Conservation (phyloP, 2,888 invertebrate genomes). For the Trachelus iudaicus region DNA sequence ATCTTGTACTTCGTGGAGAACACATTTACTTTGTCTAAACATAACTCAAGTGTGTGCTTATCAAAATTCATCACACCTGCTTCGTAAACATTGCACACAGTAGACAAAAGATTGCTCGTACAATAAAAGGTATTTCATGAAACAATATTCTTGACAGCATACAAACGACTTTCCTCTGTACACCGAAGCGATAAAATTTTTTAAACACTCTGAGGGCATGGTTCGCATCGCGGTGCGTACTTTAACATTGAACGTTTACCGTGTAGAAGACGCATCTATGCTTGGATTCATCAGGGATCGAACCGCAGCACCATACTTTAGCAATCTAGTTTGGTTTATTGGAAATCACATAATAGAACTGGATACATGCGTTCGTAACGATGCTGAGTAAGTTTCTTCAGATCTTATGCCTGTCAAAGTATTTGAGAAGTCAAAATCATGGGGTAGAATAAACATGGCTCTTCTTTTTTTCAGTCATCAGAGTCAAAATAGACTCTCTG, state of each 20-base stretch:
- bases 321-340: slow-evolving; percentile 98
- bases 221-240: slow-evolving; percentile 98
- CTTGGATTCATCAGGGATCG: slow-evolving; percentile 93
- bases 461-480: slow-evolving; percentile 81
- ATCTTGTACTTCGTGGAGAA: neutral
- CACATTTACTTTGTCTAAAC: neutral
- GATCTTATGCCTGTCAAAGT: slow-evolving; percentile 5
- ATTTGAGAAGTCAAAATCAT: neutral
- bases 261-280: slow-evolving; percentile 95
- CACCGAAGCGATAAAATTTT: slow-evolving; percentile 99
- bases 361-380: slow-evolving; percentile 93
- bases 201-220: slow-evolving; percentile 99
- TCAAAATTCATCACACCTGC: neutral
- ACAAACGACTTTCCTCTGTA: slow-evolving; percentile 99
- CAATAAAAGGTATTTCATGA: slow-evolving; percentile 13
- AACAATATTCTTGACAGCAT: slow-evolving; percentile 72
- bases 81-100: neutral
- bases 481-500: slow-evolving; percentile 89
- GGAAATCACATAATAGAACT: slow-evolving; percentile 97
- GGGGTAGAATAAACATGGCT: neutral
- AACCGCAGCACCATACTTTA: slow-evolving; percentile 98
- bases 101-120: slow-evolving; percentile 4
- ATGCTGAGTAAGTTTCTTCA: slow-evolving; percentile 85
- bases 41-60: neutral
- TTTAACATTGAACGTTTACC: slow-evolving; percentile 95